These are phyloP conservation scores for Sebastes wilsoni DNA, from an alignment of 2,797 vertebrate genomes.

Conservation along the genomic window DNA sequence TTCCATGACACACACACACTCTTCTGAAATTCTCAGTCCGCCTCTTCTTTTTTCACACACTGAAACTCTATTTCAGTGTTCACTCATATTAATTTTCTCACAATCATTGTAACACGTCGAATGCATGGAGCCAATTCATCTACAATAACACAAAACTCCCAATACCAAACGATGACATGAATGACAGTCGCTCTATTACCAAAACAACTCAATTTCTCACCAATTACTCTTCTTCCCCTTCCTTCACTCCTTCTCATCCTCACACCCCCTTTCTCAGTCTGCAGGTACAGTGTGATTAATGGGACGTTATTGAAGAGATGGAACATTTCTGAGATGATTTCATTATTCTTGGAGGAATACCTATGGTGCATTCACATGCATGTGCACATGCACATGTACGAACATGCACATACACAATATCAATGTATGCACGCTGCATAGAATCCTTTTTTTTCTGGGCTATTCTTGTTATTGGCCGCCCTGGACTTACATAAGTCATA, in stretches of 20 bases:
- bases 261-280: not conserved
- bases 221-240: conserved; percentile 5
- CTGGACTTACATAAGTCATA: not conserved
- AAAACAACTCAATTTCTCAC: conserved; percentile 14
- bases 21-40: not conserved
- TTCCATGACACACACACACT: not conserved
- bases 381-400: not conserved
- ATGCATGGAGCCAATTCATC: not conserved
- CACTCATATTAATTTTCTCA: not conserved
- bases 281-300: conserved; percentile 20
- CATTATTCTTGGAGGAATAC: not conserved
- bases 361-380: not conserved
- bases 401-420: not conserved
- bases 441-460: not conserved
- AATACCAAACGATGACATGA: not conserved
- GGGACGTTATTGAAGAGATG: conserved; percentile 6
- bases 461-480: not conserved
- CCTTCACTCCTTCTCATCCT: not conserved
- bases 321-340: conserved; percentile 12
- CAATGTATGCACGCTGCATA: not conserved
- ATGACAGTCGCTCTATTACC: not conserved
- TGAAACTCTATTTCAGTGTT: not conserved
- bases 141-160: not conserved
- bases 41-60: not conserved
- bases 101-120: not conserved